Evolutionary conservation across 1,140 invertebrate genomes (phyloP), one percentile per base, ranked within the genome.

Genomic region (Hesperophylax magnus): DNA sequence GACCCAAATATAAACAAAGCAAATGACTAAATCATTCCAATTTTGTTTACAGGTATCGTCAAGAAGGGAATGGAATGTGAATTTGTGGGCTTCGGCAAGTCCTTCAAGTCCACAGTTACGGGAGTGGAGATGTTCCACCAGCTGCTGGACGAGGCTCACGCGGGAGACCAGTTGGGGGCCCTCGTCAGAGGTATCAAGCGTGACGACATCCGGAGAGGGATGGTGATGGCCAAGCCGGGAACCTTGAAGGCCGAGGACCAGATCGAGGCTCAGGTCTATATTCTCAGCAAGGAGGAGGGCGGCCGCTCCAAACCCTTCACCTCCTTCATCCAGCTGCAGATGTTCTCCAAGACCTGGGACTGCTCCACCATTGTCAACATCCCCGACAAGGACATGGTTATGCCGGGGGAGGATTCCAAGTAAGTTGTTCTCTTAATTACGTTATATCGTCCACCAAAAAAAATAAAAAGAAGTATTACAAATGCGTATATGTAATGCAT

Each of bases 51-150:
- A 90, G 89, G 93, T 83, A 89, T 94, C 22, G 87, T 99, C 0
- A 99, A 99, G 87, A 98, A 98, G 87, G 98, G 98, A 53, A 94
- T 93, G 83, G 97, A 98, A 84, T 95, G 95, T 86, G 97, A 99
- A 91, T 94, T 99, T 86, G 88, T 98, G 56, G 99, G 99, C n/a
- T 96, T 95, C 87, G 95, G 94, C 81, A 98, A 97, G 91, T 85
- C 90, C 1, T 84, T 97, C 8, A 99, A 99, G 88, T 94, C 93
- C 9, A 95, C 93, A 0, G 93, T 99, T 7, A 97, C 97, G 11
- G 98, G 97, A 53, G 93, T 99, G 79, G 98, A 99, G 90, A 99
- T 99, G 97, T 99, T 99, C 91, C 97, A 98, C 87, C 95, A 99
- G 87, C 98, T 96, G 82, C 88, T 99, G 53, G 97, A 99, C 53